Evolutionary conservation across 1,140 invertebrate genomes (phyloP).

Genomic region (Telenomus remus): DNA sequence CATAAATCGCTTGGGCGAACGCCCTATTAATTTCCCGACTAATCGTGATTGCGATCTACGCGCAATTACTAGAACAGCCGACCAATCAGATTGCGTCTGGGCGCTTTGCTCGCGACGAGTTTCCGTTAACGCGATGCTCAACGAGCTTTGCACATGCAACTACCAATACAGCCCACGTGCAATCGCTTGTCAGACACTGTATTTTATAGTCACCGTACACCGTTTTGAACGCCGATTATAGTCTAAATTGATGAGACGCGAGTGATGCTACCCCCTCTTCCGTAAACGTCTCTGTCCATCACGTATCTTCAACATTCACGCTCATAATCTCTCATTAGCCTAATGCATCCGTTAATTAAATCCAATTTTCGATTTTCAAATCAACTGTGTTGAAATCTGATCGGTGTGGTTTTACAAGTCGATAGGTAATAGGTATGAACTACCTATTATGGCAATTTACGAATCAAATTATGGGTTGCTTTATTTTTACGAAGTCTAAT

Average conservation of each 20-base stretch:
- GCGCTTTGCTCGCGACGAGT: slow-evolving; percentile 63
- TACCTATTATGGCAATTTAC: too few relatives aligned
- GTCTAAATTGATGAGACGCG: slow-evolving; percentile 59
- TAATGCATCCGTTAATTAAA: slow-evolving; percentile 43
- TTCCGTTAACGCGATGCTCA: slow-evolving; percentile 67
- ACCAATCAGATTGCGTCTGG: slow-evolving; percentile 67
- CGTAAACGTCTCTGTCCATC: slow-evolving; percentile 18
- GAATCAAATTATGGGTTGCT: too few relatives aligned
- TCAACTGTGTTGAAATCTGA: background rate
- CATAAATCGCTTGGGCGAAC: slow-evolving; percentile 66
- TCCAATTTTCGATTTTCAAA: background rate
- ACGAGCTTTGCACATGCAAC: slow-evolving; percentile 65
- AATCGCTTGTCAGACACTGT: slow-evolving; percentile 54
- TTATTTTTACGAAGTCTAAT: too few relatives aligned
- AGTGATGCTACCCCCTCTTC: slow-evolving; percentile 39
- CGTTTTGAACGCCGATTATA: slow-evolving; percentile 58
- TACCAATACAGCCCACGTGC: slow-evolving; percentile 48
- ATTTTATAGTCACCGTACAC: slow-evolving; percentile 55
- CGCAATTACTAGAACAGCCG: slow-evolving; percentile 70
- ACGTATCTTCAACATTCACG: slow-evolving; percentile 22
- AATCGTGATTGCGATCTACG: slow-evolving; percentile 72
- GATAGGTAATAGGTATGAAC: too few relatives aligned
- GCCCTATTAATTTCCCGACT: slow-evolving; percentile 70
- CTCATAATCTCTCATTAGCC: slow-evolving; percentile 31
- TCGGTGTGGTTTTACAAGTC: too few relatives aligned